Conservation (phyloP, 2,888 invertebrate species). For the Coelopa pilipes region DNA sequence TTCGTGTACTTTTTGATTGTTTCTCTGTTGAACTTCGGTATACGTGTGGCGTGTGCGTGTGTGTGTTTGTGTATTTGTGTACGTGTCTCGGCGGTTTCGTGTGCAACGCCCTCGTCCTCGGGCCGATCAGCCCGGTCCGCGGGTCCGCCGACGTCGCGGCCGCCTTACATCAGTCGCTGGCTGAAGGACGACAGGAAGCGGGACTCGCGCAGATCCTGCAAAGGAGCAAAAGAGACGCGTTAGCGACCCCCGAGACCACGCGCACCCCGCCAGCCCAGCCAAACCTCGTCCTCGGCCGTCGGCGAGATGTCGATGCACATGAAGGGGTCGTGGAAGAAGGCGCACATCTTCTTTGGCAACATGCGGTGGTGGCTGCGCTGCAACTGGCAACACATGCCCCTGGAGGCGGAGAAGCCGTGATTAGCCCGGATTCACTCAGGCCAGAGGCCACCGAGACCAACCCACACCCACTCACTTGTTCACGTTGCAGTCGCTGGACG, state of each 20-base stretch:
- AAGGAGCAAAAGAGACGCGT: too few species aligned
- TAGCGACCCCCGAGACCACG: too few species aligned
- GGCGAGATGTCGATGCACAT: conserved; percentile 76
- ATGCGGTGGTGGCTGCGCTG: conserved; percentile 84
- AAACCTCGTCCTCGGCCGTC: conserved; percentile 48
- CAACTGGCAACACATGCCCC: conserved; percentile 88
- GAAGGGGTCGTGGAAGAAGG: conserved; percentile 90
- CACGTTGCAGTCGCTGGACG: conserved; percentile 87
- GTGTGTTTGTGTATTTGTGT: too few species aligned
- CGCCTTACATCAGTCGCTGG: conserved; percentile 48
- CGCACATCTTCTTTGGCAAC: conserved; percentile 87
- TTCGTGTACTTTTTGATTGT: conserved; percentile 30
- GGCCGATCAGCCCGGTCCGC: neutral
- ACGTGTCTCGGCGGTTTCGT: too few species aligned
- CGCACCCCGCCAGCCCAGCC: too few species aligned
- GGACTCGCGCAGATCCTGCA: conserved; percentile 44
- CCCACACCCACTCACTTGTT: conserved; percentile 63
- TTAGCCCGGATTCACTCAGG: too few species aligned
- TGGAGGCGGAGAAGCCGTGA: conserved; percentile 48
- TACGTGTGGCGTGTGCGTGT: too few species aligned
- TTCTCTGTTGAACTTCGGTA: neutral
- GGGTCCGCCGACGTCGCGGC: neutral
- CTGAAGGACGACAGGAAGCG: conserved; percentile 43
- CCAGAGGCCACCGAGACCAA: neutral
- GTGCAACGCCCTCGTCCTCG: neutral